phyloP scores from a whole-genome alignment of 2,797 vertebrate genomes.

The Chaunax sp. region DNA sequence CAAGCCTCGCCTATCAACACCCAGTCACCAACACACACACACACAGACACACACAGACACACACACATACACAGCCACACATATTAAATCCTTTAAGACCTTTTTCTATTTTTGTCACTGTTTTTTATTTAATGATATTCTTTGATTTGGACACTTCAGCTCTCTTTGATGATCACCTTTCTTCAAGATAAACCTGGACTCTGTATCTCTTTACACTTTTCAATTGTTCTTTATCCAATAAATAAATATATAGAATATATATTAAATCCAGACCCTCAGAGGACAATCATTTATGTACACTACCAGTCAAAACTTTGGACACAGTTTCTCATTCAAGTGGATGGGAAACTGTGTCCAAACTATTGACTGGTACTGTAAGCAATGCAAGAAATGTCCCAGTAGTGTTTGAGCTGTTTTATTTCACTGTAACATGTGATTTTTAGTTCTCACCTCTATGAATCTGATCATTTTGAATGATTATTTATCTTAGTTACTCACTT shows the following conservation, averaged over 20 bases:
- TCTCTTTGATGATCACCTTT: neutral
- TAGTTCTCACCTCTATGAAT: neutral
- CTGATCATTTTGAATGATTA: neutral
- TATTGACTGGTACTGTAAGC: too few relatives aligned
- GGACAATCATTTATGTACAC: constrained; percentile 38
- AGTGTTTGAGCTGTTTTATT: neutral
- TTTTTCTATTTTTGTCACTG: neutral
- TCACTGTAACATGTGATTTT: neutral
- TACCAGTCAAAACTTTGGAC: too few relatives aligned
- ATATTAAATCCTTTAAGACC: too few relatives aligned
- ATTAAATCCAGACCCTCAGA: neutral
- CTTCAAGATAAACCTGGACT: neutral
- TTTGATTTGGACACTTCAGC: neutral
- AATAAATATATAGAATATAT: neutral
- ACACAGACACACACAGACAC: constrained; percentile 12
- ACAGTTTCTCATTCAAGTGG: too few relatives aligned
- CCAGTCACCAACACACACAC: constrained; percentile 15
- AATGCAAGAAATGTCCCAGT: neutral
- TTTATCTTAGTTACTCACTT: neutral
- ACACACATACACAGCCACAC: constrained; percentile 15
- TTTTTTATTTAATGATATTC: constrained; percentile 13
- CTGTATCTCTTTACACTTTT: constrained; percentile 31
- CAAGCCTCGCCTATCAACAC: constrained; percentile 40
- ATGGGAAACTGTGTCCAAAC: too few relatives aligned
- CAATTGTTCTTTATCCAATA: constrained; percentile 1